phyloP scores from a whole-genome alignment of 2,797 vertebrate species.

The Xiphorhynchus erythropygius region DNA sequence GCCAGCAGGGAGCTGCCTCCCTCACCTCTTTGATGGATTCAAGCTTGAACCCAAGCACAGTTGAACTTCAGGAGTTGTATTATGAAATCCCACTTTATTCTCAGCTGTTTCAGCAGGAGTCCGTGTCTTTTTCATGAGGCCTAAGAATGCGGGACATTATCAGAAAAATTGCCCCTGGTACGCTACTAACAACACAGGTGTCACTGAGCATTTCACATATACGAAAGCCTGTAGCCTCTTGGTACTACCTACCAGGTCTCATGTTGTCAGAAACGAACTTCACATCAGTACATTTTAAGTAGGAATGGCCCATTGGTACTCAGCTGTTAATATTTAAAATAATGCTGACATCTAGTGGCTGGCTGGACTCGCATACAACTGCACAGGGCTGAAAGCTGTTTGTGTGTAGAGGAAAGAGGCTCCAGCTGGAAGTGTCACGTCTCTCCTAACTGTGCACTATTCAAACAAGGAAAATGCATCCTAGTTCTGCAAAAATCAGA shows the following conservation, averaged over 20 bases:
- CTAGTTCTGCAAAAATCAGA: neutral
- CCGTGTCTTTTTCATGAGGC: neutral
- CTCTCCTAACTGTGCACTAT: no score
- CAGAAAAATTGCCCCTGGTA: neutral
- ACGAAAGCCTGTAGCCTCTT: neutral
- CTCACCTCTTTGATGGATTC: neutral
- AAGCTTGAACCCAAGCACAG: neutral
- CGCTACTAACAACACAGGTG: neutral
- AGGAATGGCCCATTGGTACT: fast-evolving
- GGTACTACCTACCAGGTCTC: neutral
- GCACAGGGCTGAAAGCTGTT: neutral
- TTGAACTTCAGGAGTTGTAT: neutral
- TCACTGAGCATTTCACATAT: neutral
- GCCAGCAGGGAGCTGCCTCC: neutral
- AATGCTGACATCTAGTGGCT: conserved; percentile 64
- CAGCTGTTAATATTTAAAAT: neutral
- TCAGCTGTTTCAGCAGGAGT: neutral
- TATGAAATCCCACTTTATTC: neutral
- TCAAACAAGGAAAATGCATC: neutral
- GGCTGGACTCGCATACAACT: fast-evolving
- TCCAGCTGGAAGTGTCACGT: neutral
- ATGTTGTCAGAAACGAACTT: neutral
- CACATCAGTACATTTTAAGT: neutral
- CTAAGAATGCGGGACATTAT: neutral
- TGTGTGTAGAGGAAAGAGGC: fast-evolving